These are phyloP conservation scores for Enoplosus armatus DNA, from an alignment of 2,797 vertebrate species.

Conservation along the genomic window DNA sequence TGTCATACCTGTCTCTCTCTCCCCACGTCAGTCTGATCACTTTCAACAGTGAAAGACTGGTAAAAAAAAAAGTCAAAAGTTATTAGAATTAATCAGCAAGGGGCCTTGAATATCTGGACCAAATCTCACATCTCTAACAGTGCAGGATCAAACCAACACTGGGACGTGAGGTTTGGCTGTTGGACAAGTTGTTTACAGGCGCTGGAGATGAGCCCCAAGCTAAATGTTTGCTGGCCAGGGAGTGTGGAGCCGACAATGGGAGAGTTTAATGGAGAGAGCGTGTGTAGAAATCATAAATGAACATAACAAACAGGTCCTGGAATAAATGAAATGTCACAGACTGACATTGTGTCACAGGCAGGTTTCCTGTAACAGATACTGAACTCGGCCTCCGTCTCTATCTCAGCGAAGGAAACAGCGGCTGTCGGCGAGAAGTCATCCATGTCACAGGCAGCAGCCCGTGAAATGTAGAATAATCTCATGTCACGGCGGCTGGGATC, in stretches of 20 bases:
- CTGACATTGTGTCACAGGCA: background rate
- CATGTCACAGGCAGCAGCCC: conserved; percentile 1
- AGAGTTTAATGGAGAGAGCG: background rate
- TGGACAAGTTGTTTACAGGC: background rate
- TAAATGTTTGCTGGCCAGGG: too few species aligned
- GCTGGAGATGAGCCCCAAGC: background rate
- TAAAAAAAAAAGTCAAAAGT: too few species aligned
- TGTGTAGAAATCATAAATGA: too few species aligned
- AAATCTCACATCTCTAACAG: too few species aligned
- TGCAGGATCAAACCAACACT: too few species aligned
- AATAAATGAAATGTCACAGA: background rate
- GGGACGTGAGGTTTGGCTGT: background rate
- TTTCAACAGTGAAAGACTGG: too few species aligned
- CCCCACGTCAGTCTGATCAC: too few species aligned
- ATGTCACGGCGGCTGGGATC: conserved; percentile 8
- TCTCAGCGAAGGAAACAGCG: conserved; percentile 3
- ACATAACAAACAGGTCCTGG: background rate
- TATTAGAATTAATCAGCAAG: too few species aligned
- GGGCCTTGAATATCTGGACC: background rate
- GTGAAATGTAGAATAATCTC: conserved; percentile 32
- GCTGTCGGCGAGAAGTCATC: conserved; percentile 7
- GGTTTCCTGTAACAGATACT: background rate
- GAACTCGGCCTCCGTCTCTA: background rate
- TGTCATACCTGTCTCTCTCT: too few species aligned
- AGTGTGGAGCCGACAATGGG: background rate